These are phyloP conservation scores for Cybosia mesomella DNA, from an alignment of 2,888 invertebrate species.

Conservation along the genomic window DNA sequence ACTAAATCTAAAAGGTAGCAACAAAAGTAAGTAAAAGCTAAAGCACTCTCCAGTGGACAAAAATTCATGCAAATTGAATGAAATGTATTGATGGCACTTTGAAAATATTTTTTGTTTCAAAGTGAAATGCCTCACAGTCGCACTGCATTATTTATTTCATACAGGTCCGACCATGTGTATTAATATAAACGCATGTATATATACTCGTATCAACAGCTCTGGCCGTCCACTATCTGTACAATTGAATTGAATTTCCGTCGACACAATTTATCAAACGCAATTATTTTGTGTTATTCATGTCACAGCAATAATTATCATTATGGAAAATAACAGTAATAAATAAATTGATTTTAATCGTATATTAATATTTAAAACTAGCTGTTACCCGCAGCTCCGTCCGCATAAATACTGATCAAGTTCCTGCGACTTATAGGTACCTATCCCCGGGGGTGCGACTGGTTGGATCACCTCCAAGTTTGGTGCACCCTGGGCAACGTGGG, in stretches of 20 bases:
- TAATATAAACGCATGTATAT: slow-evolving; percentile 28
- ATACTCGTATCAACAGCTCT: slow-evolving; percentile 21
- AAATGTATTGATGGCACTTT: slow-evolving; percentile 78
- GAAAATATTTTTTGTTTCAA: slow-evolving; percentile 71
- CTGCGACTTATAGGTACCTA: neutral
- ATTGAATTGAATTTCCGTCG: slow-evolving; percentile 36
- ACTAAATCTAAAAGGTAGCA: slow-evolving; percentile 70
- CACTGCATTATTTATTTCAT: slow-evolving; percentile 51
- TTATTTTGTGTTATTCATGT: slow-evolving; percentile 35
- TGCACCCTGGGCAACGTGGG: too few relatives aligned
- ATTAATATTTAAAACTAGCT: neutral
- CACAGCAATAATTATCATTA: slow-evolving; percentile 17
- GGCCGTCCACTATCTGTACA: slow-evolving; percentile 21
- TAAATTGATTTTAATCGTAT: slow-evolving; percentile 10
- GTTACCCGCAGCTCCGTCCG: too few relatives aligned
- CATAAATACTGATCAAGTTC: neutral
- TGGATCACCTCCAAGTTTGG: too few relatives aligned
- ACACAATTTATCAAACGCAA: slow-evolving; percentile 29
- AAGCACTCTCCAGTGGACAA: slow-evolving; percentile 68
- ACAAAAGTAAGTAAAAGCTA: slow-evolving; percentile 72
- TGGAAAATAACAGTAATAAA: slow-evolving; percentile 3
- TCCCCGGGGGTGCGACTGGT: too few relatives aligned
- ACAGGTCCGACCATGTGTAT: slow-evolving; percentile 24
- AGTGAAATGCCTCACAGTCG: slow-evolving; percentile 56
- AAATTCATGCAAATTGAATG: slow-evolving; percentile 79